These are phyloP conservation scores for Hirtodrosophila cameraria DNA, from an alignment of 2,888 invertebrate genomes.

Conservation along the genomic window DNA sequence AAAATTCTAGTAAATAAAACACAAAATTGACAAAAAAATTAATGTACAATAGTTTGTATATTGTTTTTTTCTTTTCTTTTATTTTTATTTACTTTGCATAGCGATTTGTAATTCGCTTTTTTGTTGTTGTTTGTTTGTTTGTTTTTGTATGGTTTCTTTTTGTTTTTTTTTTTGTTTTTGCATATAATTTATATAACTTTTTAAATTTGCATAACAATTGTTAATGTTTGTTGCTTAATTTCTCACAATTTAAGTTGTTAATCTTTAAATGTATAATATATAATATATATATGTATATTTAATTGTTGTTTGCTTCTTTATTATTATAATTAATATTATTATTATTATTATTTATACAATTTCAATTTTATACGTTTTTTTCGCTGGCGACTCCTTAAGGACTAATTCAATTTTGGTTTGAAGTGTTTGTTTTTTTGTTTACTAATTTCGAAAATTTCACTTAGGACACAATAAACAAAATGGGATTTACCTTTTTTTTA, in stretches of 20 bases:
- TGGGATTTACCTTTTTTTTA: conserved; percentile 17
- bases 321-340: conserved; percentile 17
- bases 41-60: conserved; percentile 59
- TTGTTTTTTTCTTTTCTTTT: conserved; percentile 28
- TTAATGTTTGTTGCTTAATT: conserved; percentile 46
- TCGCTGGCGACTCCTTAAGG: conserved; percentile 54
- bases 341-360: conserved; percentile 65
- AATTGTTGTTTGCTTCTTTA: conserved; percentile 15
- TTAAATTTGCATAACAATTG: conserved; percentile 72
- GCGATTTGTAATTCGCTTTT: conserved; percentile 63
- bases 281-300: conserved; percentile 24
- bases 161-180: conserved; percentile 29
- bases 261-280: conserved; percentile 45
- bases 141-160: conserved; percentile 11
- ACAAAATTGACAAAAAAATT: conserved; percentile 50
- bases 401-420: conserved; percentile 71
- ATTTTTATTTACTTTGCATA: conserved; percentile 52
- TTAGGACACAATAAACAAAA: conserved; percentile 58
- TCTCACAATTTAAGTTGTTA: conserved; percentile 56
- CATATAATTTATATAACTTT: conserved; percentile 66
- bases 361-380: conserved; percentile 72
- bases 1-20: conserved; percentile 55
- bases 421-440: conserved; percentile 32
- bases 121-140: conserved; percentile 9
- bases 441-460: conserved; percentile 53